Base-by-base conservation (phyloP, 2,888 invertebrate species). In the Pandemis heparana region DNA sequence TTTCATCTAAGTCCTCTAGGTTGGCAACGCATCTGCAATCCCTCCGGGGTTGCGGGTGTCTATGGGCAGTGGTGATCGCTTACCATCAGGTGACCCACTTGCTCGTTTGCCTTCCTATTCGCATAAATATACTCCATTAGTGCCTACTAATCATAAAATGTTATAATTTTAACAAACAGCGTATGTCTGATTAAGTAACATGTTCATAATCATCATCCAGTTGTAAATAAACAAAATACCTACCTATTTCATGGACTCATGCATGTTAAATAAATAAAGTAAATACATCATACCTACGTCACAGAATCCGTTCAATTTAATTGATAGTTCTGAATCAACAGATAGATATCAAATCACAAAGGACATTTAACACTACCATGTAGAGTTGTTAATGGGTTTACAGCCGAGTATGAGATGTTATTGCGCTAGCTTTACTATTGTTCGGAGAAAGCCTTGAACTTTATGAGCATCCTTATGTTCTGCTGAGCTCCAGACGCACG, bases 381-480 rank as follows among this genome's bases (percentile, higher is more conserved):
- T 51, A 5, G 39, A 41, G 63, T 46, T n/a, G 23, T 68, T 64
- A 70, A 74, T 74, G 74, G 43, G 60, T 16, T n/a, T 59, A 6
- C 43, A 23, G 56, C 46, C 18, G 16, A 18, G 60, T 56, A 43
- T 43, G 62, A 65, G 53, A 46, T 18, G 63, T 48, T 73, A 64
- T 69, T 64, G 74, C 63, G 38, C 32, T 38, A 46, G 53, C 53
- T 61, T 72, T 60, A 38, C 67, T 65, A 74, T 74, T 74, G 70
- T 74, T 70, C 43, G 60, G 43, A 53, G 18, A 60, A 70, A 65
- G 41, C 74, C 74, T 74, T 74, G 74, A 53, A 43, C 32, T 65
- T 70, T 74, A 74, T 61, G 65, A 65, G 51, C 43, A 38, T 70
- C 69, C 74, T 74, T 74, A 65, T 69, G 51, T 72, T 67, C 10